phyloP scores from a whole-genome alignment of 1,140 invertebrate species.

The Ips nitidus region DNA sequence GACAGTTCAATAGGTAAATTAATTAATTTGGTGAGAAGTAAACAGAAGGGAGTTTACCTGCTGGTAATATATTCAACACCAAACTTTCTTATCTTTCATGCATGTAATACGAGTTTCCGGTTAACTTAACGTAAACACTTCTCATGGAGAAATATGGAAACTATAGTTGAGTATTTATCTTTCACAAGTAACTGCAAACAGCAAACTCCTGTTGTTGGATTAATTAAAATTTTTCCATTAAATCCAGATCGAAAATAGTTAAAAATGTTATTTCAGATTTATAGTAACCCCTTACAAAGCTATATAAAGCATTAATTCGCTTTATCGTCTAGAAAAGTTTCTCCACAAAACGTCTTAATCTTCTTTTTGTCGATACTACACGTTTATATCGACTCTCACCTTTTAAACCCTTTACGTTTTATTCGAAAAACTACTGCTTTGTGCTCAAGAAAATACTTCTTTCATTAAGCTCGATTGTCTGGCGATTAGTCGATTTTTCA shows the following conservation, averaged over 20 bases:
- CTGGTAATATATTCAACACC: not conserved
- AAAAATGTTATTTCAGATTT: constrained; percentile 9
- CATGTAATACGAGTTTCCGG: not conserved
- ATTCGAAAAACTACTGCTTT: not conserved
- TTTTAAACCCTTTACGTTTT: not conserved
- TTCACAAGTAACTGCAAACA: not conserved
- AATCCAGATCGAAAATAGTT: not conserved
- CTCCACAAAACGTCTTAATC: not conserved
- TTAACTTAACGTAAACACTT: not conserved
- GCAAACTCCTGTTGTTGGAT: not conserved
- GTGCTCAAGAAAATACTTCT: no score
- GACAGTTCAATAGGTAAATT: no score
- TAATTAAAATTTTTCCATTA: not conserved
- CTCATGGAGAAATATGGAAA: not conserved
- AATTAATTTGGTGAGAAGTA: not conserved
- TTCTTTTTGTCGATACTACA: not conserved
- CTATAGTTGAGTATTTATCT: not conserved
- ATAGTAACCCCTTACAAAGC: not conserved
- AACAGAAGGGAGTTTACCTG: not conserved
- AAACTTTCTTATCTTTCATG: not conserved
- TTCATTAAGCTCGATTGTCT: no score
- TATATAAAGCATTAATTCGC: not conserved
- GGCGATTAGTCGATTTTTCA: no score
- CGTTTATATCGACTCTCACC: not conserved
- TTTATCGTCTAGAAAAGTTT: not conserved